Conservation (phyloP, 2,797 vertebrate species). For the Novumbra hubbsi region DNA sequence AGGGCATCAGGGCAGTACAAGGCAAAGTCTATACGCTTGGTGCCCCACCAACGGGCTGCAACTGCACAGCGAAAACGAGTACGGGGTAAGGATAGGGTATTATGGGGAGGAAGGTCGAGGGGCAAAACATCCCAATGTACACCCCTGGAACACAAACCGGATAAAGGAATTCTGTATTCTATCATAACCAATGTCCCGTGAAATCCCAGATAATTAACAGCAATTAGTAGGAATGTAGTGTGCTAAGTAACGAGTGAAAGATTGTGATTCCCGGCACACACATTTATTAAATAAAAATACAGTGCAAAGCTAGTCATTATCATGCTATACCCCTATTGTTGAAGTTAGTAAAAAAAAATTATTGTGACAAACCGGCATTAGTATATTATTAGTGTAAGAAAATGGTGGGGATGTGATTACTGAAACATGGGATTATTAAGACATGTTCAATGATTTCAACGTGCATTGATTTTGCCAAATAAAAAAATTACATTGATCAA, state of each 20-base stretch:
- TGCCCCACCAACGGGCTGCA: slow-evolving; percentile 91
- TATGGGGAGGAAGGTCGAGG: slow-evolving; percentile 19
- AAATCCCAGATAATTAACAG: slow-evolving; percentile 37
- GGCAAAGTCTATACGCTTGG: slow-evolving; percentile 94
- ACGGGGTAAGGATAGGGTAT: slow-evolving; percentile 22
- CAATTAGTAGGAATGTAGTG: slow-evolving; percentile 38
- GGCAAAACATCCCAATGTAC: slow-evolving; percentile 33
- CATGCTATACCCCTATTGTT: slow-evolving; percentile 11
- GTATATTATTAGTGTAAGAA: not conserved
- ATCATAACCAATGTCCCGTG: slow-evolving; percentile 25
- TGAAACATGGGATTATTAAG: not conserved
- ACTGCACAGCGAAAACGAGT: slow-evolving; percentile 50
- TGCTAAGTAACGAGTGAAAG: not conserved
- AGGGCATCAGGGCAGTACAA: slow-evolving; percentile 96
- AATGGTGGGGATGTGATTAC: not conserved
- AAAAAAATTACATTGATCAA: not conserved
- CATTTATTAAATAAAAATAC: slow-evolving; percentile 16
- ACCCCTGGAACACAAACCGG: slow-evolving; percentile 16
- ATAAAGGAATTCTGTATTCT: slow-evolving; percentile 6
- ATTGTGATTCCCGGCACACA: slow-evolving; percentile 21
- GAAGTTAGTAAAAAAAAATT: not conserved
- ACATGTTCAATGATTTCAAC: not conserved
- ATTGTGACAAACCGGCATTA: not conserved
- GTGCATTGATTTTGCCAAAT: not conserved
- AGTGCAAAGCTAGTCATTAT: slow-evolving; percentile 17